phyloP scores from a whole-genome alignment of 2,113 vertebrate genomes.

The Origma solitaria region DNA sequence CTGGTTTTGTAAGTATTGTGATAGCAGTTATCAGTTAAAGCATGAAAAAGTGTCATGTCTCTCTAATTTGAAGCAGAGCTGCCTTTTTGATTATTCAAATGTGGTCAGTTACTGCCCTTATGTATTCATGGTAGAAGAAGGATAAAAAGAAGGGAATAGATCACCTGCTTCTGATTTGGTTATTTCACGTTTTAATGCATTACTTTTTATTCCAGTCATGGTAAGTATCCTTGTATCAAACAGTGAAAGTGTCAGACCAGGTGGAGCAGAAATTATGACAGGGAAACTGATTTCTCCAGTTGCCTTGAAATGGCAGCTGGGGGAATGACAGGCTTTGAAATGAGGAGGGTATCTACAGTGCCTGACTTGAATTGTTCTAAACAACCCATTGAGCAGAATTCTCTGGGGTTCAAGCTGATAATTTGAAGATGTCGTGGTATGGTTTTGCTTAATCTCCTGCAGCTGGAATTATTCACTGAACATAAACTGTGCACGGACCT shows the following conservation, averaged over 20 bases:
- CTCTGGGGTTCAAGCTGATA: background rate
- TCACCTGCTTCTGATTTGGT: background rate
- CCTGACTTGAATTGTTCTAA: background rate
- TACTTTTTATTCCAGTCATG: background rate
- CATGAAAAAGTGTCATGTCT: background rate
- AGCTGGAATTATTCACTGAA: background rate
- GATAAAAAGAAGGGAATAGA: background rate
- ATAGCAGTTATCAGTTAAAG: background rate
- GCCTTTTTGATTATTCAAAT: background rate
- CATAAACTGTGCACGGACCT: background rate
- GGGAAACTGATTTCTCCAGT: conserved; percentile 18
- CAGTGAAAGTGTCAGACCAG: background rate
- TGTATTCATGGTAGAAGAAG: background rate
- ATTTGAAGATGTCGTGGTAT: background rate
- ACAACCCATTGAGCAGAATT: background rate
- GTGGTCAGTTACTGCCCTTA: background rate
- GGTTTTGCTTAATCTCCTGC: background rate
- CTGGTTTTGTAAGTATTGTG: background rate
- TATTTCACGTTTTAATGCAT: background rate
- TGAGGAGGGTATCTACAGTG: background rate
- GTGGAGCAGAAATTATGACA: conserved; percentile 16
- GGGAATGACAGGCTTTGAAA: conserved; percentile 8
- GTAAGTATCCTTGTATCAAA: background rate
- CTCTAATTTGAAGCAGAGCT: background rate
- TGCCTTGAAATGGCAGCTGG: conserved; percentile 27